Percentiles rank a stretch among this genome's conserved stretches.
Conservation (phyloP, 2,797 vertebrate species). For the Neosilurus hyrtlii region DNA sequence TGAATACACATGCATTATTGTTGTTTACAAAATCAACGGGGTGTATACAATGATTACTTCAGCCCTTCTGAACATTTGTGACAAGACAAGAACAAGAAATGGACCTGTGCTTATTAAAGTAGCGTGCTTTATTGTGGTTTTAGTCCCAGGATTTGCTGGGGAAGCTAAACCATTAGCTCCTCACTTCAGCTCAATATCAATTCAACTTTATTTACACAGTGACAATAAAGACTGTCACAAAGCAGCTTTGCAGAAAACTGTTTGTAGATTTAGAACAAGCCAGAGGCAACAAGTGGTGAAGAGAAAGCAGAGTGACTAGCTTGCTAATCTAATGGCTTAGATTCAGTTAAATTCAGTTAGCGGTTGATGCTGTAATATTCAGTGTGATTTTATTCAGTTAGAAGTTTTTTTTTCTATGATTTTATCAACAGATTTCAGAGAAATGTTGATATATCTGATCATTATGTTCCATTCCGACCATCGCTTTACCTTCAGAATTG, state of each 20-base stretch:
- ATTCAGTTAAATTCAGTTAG: not conserved
- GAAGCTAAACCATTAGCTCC: not conserved
- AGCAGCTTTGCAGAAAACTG: not conserved
- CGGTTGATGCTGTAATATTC: not conserved
- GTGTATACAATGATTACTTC: no score
- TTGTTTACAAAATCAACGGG: no score
- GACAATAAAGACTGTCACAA: not conserved
- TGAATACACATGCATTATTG: no score
- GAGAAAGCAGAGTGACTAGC: constrained; percentile 1
- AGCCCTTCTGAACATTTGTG: no score
- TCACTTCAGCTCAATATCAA: not conserved
- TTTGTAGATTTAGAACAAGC: not conserved
- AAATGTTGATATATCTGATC: not conserved
- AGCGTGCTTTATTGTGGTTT: not conserved
- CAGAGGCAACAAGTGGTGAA: not conserved
- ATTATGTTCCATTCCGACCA: not conserved
- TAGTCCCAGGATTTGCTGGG: not conserved
- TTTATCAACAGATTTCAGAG: not conserved
- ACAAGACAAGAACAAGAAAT: no score
- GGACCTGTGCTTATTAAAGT: no score
- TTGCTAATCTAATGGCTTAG: constrained; percentile 1
- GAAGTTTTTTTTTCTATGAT: not conserved
- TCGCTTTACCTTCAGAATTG: not conserved
- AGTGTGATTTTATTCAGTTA: not conserved
- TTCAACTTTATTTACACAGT: not conserved